Base-by-base conservation (phyloP, 2,888 invertebrate species). In the Dasypolia templi region DNA sequence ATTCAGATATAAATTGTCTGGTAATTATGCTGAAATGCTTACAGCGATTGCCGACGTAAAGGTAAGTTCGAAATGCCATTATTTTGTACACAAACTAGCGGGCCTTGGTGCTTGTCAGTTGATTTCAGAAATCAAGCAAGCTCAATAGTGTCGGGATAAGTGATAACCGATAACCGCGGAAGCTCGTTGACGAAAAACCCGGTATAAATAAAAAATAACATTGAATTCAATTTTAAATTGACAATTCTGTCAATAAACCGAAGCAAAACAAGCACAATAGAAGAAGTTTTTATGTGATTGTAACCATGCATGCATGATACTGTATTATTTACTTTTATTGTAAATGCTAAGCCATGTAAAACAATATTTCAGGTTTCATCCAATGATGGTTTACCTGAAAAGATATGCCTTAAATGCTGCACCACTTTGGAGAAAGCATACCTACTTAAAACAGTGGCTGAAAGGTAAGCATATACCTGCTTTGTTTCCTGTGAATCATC, bases 1-100 rank as follows among this genome's bases (percentile, higher is more conserved):
- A 75, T 96, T 96, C 89, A 94, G 93, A 90, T 96, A 96, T 80
- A 95, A 95, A 87, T 89, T 95, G 79, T 94, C 95, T 82, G 96
- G 96, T 81, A 96, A 96, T 92, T 96, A 96, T 91, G 96, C 96
- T 68, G 96, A 96, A 94, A 96, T 96, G 96, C 92, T 96, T 74
- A 96, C 96, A 85, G 93, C 96, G 68, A 94, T 96, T 83, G 96
- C 96, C 46, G 95, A 96, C 88, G 95, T 96, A 64, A 96, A 96
- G 93, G 96, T 95, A 88, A 84, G 87, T 84, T 83, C 14, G 7
- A 59, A 69, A 70, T 70, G 19, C 58, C n/a, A 55, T 42, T 75
- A 59, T 73, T 76, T 76, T 81, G 66, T 82, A 68, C 49, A 76
- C 62, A 71, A 73, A 85, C 62, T 61, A 65, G 46, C 39, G 49